These are phyloP conservation scores for Clinocottus analis DNA, from an alignment of 2,113 vertebrate species.

Conservation along the genomic window DNA sequence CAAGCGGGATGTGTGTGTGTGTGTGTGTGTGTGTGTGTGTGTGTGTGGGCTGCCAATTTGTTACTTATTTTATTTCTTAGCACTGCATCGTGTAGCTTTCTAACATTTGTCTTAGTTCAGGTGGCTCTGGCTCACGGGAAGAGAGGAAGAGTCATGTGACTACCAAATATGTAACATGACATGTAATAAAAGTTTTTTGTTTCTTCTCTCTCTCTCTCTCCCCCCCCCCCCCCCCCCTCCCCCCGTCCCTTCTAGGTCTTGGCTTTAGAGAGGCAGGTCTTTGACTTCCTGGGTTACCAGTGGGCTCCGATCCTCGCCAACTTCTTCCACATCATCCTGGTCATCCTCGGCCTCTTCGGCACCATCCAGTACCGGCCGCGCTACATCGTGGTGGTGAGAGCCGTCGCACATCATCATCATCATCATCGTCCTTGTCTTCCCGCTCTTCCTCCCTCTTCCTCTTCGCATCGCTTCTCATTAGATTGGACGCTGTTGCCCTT, in stretches of 20 bases:
- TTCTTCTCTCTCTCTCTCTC: neutral
- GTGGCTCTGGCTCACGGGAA: too few relatives aligned
- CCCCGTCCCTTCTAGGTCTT: constrained; percentile 80
- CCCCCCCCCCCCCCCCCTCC: neutral
- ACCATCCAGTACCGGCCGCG: constrained; percentile 90
- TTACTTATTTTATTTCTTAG: neutral
- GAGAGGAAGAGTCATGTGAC: too few relatives aligned
- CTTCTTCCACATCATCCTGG: constrained; percentile 90
- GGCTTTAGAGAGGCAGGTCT: constrained; percentile 91
- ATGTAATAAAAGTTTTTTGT: too few relatives aligned
- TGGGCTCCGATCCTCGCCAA: constrained; percentile 94
- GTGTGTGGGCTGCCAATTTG: neutral
- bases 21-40: too few relatives aligned
- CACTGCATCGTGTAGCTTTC: too few relatives aligned
- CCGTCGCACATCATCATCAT: constrained; percentile 30
- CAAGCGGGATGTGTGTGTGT: too few relatives aligned
- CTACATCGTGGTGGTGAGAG: constrained; percentile 89
- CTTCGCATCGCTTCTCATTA: constrained; percentile 26
- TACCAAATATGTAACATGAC: too few relatives aligned
- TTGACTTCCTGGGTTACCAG: constrained; percentile 94
- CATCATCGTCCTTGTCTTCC: too few relatives aligned
- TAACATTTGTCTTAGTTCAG: too few relatives aligned
- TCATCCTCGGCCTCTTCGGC: constrained; percentile 92
- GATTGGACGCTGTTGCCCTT: constrained; percentile 39
- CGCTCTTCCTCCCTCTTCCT: constrained; percentile 31